Base-by-base conservation (phyloP, 2,797 vertebrate species). In the Danio kyathit region DNA sequence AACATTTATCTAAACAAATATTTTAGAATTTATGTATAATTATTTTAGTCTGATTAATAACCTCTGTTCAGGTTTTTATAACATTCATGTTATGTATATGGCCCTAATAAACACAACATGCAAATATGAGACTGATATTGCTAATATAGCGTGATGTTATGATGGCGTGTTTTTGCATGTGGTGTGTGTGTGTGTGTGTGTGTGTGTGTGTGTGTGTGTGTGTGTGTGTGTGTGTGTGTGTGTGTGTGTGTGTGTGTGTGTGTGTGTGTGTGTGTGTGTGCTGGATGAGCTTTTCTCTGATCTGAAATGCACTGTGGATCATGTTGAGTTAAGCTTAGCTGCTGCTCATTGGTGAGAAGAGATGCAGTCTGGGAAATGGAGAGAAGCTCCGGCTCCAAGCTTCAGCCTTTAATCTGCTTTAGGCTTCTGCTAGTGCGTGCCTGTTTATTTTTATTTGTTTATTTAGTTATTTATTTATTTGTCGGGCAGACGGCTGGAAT, bases 371-470 rank as follows among this genome's bases (percentile, higher is more conserved):
- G 88, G 89, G 86, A 92, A 92, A 92, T 89, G 88, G 89, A 92
- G 89, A 90, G 79, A 84, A 29, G 87, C 90, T 90, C 90, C 90
- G 83, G 88, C 88, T 88, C 78, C 85, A 87, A 80, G 84, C 89
- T 92, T 91, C 90, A 94, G 92, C 91, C 89, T 90, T 92, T 94
- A 94, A 94, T 92, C 93, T 93, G 92, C 93, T 94, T 94, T 92
- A 91, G 89, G 85, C 91, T 92, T 94, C 93, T 92, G 90, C 87
- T 85, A 88, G 85, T 84, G 71, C 49, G 21, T 65, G 43, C 41
- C 21, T 17, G 21, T 11, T 57, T 19, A 21, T 43, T 59, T 76
- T 65, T 54, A 38, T 29, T 29, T 29, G 29, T 29, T 29, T 29
- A 29, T 29, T 29, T 29, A 29, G 29, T 29, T 29, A 29, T 49